Evolutionary conservation across 2,888 invertebrate genomes (phyloP).

Genomic region (Gerris lacustris): DNA sequence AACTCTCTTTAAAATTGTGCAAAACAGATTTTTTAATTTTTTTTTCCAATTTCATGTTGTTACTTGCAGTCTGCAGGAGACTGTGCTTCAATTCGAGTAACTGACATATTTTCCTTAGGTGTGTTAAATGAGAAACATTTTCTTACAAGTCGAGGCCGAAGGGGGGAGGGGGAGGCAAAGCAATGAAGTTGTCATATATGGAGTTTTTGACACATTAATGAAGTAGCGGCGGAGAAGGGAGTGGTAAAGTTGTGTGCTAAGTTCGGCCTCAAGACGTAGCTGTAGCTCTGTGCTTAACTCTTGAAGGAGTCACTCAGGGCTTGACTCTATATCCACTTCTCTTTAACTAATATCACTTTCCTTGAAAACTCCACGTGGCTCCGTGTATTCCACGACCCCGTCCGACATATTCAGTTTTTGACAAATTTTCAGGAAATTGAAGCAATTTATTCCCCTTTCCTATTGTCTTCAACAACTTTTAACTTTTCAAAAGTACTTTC

Average conservation of each 20-base stretch:
- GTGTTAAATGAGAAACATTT: background rate
- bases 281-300: background rate
- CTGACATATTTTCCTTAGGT: background rate
- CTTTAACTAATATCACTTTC: background rate
- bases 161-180: background rate
- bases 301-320: background rate
- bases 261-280: background rate
- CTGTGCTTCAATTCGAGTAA: background rate
- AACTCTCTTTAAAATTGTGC: no score
- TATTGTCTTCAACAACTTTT: no score
- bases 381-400: background rate
- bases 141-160: no score
- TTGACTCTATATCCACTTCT: background rate
- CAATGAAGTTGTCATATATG: background rate
- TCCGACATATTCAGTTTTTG: background rate
- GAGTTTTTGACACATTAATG: slow-evolving; percentile 3
- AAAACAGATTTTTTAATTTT: no score
- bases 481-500: no score
- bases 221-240: background rate
- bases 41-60: no score
- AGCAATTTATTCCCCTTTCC: background rate
- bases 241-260: background rate
- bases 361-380: background rate
- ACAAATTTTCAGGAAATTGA: slow-evolving; percentile 3
- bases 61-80: no score